Evolutionary conservation across 2,888 invertebrate species (phyloP), one percentile per base, ranked within the genome.

Genomic region (Drosophila diplacantha): DNA sequence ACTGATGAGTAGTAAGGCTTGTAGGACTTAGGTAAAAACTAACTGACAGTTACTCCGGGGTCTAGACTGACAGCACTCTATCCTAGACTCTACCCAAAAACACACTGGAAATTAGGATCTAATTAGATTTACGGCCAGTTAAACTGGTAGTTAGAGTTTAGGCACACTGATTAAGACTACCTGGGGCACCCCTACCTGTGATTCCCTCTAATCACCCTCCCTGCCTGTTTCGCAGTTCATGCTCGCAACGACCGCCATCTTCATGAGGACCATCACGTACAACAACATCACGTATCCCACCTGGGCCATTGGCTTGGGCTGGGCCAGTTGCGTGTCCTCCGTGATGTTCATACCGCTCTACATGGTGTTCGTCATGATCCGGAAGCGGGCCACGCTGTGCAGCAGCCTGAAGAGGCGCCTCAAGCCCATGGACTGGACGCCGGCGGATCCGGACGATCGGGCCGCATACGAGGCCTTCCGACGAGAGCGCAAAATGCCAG

Each of bases 261-360:
- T 91, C 82, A 90, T 91, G 74, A 90, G 91, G 1, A 89, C 90
- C 46, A 87, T 91, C 29, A 89, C 90, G 1, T 93, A 92, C 72
- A 90, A 87, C 49, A 73, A 68, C 8, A 55, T 75, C 2, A 14
- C 83, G 74, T 90, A 90, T 90, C 91, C 93, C 12, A 73, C 89
- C 74, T 93, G 91, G 94, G 92, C 89, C 41, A 89, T 89, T 22
- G 85, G 85, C 71, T 26, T 90, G 51, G 90, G 93, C 5, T 95
- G 94, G 95, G 81, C 88, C 39, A 91, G 93, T 3, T 93, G 94
- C 47, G 85, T 90, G 2, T 73, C 90, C 4, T 96, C 96, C 1
- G 93, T 96, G 69, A 85, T 93, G 0, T 93, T 93, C 80, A 94
- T 97, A 75, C 97, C 96, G 1, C 80, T 90, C 5, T 93, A 92